Evolutionary conservation across 2,113 vertebrate genomes (phyloP).

Genomic region (Nesogale talazaci): DNA sequence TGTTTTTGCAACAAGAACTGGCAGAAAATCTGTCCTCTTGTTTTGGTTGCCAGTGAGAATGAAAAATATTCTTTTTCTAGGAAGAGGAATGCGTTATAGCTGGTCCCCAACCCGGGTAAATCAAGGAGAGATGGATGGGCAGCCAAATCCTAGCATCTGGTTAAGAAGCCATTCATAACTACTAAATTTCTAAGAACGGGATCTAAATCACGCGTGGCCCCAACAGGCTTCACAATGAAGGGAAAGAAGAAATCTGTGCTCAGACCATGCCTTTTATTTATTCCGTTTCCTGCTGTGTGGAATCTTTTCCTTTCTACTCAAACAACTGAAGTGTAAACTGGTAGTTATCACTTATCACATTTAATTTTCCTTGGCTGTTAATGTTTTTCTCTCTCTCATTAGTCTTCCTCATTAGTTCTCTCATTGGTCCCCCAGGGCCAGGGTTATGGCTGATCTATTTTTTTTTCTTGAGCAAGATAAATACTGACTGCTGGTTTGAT

Average conservation of each 20-base stretch:
- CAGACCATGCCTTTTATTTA: background rate
- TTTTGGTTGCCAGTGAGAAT: background rate
- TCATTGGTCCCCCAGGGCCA: background rate
- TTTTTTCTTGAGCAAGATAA: background rate
- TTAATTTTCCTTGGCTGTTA: background rate
- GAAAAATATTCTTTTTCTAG: background rate
- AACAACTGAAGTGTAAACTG: background rate
- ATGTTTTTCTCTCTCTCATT: background rate
- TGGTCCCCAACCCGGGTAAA: background rate
- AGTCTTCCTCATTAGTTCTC: background rate
- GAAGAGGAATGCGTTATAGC: background rate
- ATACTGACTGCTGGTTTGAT: background rate
- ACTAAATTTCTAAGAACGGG: background rate
- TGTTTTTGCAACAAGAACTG: background rate
- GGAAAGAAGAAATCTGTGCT: background rate
- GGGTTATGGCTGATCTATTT: background rate
- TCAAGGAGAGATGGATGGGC: background rate
- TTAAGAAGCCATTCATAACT: background rate
- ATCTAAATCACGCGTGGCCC: background rate
- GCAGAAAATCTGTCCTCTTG: background rate
- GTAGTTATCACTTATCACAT: background rate
- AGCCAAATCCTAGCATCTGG: background rate
- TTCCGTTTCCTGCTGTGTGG: background rate
- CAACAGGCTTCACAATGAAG: background rate
- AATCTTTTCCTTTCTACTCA: background rate